A percentile compares a stretch with the other conserved stretches of the same genome.
Conservation (phyloP, 1,140 invertebrate genomes). For the Drosophila varians region DNA sequence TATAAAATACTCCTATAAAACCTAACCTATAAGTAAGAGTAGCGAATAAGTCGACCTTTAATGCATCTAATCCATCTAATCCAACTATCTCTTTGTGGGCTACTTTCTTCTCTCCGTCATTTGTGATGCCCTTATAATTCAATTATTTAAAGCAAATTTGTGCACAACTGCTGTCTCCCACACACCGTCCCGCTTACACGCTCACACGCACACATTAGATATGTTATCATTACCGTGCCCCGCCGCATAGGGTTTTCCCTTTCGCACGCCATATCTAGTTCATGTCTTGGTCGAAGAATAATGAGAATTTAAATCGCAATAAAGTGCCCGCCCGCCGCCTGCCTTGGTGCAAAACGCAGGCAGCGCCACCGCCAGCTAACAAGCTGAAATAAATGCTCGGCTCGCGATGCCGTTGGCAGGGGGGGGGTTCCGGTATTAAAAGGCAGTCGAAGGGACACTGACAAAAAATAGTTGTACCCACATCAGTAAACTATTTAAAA, state of each 20-base stretch:
- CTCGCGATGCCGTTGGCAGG: not conserved
- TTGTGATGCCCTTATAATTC: slow-evolving; percentile 63
- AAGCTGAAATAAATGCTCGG: slow-evolving; percentile 71
- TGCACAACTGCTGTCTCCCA: slow-evolving; percentile 58
- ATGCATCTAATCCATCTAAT: not conserved
- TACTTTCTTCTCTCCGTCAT: slow-evolving; percentile 33
- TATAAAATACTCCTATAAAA: too few relatives aligned
- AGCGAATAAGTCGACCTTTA: not conserved
- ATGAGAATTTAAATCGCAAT: slow-evolving; percentile 79
- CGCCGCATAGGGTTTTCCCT: not conserved
- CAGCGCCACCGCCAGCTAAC: slow-evolving; percentile 48
- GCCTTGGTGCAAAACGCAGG: slow-evolving; percentile 22
- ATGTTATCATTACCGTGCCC: slow-evolving; percentile 42
- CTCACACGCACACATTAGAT: slow-evolving; percentile 44
- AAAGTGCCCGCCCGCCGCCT: too few relatives aligned
- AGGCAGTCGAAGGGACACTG: not conserved
- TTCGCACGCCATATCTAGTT: slow-evolving; percentile 12
- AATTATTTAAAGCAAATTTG: slow-evolving; percentile 73
- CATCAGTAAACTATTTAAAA: too few relatives aligned
- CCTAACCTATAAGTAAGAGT: too few relatives aligned
- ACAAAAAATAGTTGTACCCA: not conserved
- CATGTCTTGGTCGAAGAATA: slow-evolving; percentile 38
- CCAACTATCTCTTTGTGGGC: slow-evolving; percentile 11
- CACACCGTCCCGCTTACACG: too few relatives aligned
- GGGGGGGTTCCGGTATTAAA: not conserved